Percentiles rank a stretch among this genome's conserved stretches.
These are phyloP conservation scores for Amphiprion percula DNA, from an alignment of 2,113 vertebrate genomes.

Conservation along the genomic window DNA sequence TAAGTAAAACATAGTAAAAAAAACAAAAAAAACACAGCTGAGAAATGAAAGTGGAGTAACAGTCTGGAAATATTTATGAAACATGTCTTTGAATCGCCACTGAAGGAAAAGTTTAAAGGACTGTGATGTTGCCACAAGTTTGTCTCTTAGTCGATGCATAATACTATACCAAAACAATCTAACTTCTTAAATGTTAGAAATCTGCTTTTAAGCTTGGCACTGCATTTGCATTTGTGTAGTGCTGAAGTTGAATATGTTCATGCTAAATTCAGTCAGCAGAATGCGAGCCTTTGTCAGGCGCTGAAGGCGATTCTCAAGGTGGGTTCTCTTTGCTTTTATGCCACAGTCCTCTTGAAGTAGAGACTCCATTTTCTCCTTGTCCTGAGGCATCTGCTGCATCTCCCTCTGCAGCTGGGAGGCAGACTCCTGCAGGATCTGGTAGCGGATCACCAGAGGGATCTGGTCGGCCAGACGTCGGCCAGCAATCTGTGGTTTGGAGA, in stretches of 20 bases:
- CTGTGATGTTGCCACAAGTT: too few species aligned
- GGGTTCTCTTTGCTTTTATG: conserved; percentile 68
- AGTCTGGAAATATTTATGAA: too few species aligned
- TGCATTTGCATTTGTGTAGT: background rate
- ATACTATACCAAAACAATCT: too few species aligned
- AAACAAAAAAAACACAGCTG: too few species aligned
- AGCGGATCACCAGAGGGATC: conserved; percentile 88
- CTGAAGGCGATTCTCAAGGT: conserved; percentile 63
- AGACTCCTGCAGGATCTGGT: conserved; percentile 81
- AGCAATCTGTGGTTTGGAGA: conserved; percentile 80
- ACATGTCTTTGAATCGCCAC: too few species aligned
- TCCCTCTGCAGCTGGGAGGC: conserved; percentile 80
- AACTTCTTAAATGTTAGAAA: too few species aligned
- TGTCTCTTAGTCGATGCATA: too few species aligned
- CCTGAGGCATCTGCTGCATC: conserved; percentile 88
- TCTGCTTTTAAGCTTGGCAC: too few species aligned
- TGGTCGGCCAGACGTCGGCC: conserved; percentile 86
- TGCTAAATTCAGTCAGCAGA: conserved; percentile 75
- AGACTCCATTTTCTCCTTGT: conserved; percentile 61
- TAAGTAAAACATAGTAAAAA: too few species aligned
- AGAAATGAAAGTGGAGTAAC: too few species aligned
- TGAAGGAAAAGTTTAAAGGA: too few species aligned
- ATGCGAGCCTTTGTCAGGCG: conserved; percentile 81
- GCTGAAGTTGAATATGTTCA: conserved; percentile 55
- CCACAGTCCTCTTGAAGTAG: conserved; percentile 83